Evolutionary conservation across 2,113 vertebrate genomes (phyloP).

Genomic region (Phaethon lepturus): DNA sequence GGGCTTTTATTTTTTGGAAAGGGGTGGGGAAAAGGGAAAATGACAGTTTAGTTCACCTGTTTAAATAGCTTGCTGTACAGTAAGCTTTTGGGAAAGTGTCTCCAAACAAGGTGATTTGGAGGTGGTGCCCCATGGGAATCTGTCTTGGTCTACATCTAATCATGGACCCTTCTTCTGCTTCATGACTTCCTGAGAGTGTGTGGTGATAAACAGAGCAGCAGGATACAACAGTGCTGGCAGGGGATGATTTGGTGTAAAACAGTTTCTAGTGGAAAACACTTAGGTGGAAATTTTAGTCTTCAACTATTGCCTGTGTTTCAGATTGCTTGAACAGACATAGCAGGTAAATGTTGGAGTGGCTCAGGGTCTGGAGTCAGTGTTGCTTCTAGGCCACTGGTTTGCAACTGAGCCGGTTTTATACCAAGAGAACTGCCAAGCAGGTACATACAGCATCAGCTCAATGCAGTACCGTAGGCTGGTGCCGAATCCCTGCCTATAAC

Average conservation of each 20-base stretch:
- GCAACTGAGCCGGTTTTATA: background rate
- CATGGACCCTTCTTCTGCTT: background rate
- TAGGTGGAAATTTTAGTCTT: background rate
- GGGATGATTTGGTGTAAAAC: background rate
- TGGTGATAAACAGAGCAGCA: background rate
- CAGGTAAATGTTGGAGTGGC: background rate
- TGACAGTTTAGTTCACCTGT: background rate
- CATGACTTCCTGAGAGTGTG: background rate
- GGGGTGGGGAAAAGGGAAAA: background rate
- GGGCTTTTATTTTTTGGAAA: background rate
- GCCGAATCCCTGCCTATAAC: background rate
- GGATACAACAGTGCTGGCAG: background rate
- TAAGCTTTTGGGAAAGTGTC: background rate
- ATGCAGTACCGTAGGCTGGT: accelerated
- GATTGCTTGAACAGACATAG: background rate
- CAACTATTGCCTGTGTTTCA: background rate
- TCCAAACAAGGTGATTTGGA: background rate
- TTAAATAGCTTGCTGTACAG: background rate
- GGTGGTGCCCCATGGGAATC: background rate
- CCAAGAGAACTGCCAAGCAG: background rate
- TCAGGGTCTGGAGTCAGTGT: background rate
- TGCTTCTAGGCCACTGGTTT: background rate
- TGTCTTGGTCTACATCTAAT: background rate
- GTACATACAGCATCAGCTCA: background rate
- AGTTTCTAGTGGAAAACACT: background rate